Conservation (phyloP, 2,113 vertebrate species). For the Odobenus rosmarus region DNA sequence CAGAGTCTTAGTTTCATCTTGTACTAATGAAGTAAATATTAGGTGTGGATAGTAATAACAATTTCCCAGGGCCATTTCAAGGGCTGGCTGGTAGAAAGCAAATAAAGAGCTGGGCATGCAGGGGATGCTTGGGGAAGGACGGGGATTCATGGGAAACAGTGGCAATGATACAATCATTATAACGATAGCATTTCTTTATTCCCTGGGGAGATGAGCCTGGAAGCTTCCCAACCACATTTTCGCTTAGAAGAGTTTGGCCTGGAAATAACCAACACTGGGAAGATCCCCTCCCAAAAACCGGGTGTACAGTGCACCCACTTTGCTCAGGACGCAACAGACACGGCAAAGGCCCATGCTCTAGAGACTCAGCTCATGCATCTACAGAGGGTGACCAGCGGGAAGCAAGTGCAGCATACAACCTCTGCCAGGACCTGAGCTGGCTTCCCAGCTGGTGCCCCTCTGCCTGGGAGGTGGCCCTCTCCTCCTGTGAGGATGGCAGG, state of each 20-base stretch:
- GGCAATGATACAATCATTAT: background rate
- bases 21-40: background rate
- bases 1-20: background rate
- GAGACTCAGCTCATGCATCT: background rate
- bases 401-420: background rate
- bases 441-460: background rate
- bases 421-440: background rate
- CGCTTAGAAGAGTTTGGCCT: background rate
- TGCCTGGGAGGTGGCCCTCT: background rate
- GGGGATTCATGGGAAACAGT: background rate
- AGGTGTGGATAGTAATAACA: background rate
- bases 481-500: background rate
- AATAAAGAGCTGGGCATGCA: background rate
- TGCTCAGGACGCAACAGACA: background rate
- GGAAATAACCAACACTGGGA: background rate
- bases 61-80: background rate
- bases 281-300: background rate
- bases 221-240: background rate
- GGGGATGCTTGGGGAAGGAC: background rate
- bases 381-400: accelerated
- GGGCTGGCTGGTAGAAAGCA: background rate
- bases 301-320: background rate
- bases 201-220: background rate
- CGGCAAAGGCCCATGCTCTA: background rate
- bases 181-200: background rate